These are phyloP conservation scores for Stegostoma tigrinum DNA, from an alignment of 2,113 vertebrate genomes.

Conservation along the genomic window DNA sequence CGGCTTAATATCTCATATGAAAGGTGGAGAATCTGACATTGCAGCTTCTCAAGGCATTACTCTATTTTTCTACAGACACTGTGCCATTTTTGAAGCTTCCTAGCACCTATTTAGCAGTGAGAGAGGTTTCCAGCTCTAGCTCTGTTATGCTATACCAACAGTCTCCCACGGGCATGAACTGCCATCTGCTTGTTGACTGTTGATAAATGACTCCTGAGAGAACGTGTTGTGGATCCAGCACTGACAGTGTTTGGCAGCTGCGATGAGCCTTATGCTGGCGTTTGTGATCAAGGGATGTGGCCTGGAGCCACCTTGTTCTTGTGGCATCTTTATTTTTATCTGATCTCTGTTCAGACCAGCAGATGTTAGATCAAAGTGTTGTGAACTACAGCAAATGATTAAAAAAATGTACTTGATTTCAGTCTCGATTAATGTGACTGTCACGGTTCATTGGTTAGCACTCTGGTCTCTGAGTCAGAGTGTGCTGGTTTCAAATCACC, in stretches of 20 bases:
- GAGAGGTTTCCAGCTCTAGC: not conserved
- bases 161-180: conserved; percentile 2
- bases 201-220: not conserved
- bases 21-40: not conserved
- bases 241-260: not conserved
- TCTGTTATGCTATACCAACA: not conserved
- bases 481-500: not conserved
- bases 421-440: not conserved
- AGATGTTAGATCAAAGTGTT: not conserved
- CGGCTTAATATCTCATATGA: not conserved
- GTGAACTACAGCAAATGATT: not conserved
- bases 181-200: conserved; percentile 33
- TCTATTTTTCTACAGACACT: not conserved
- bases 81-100: not conserved
- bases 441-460: not conserved
- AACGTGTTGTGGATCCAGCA: not conserved
- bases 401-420: not conserved
- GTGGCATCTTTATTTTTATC: not conserved
- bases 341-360: not conserved
- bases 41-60: not conserved
- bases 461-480: too few species aligned
- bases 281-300: not conserved
- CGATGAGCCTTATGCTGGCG: not conserved
- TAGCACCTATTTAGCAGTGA: not conserved
- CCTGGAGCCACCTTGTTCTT: not conserved